Conservation (phyloP, 23 tunicate genomes). For the Clavelina lepadiformis region DNA sequence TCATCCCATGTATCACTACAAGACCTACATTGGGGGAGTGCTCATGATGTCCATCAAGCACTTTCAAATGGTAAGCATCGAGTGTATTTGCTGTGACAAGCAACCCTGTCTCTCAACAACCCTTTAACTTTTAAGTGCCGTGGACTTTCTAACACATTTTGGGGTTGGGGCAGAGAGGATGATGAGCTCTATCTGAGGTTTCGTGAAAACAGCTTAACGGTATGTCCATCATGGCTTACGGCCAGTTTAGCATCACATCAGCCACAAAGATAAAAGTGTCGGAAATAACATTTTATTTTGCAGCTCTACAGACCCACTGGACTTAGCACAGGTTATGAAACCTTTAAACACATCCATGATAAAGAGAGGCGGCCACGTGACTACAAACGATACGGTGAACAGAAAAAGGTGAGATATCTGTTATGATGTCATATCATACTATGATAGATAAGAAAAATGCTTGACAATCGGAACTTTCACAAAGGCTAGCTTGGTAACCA, state of each 20-base stretch:
- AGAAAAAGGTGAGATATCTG: conserved; percentile 50
- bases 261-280: background rate
- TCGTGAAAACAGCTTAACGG: conserved; percentile 61
- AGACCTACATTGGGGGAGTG: conserved; percentile 91
- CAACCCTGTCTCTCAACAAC: background rate
- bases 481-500: no score
- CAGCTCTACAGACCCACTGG: conserved; percentile 85
- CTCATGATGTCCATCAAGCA: conserved; percentile 76
- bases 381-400: conserved; percentile 76
- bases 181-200: conserved; percentile 88
- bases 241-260: no score
- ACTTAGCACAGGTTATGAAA: conserved; percentile 82
- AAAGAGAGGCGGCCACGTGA: conserved; percentile 81
- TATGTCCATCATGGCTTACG: conserved; percentile 9
- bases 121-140: conserved; percentile 41
- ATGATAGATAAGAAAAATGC: no score
- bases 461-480: no score
- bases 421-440: background rate
- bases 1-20: conserved; percentile 94
- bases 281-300: background rate
- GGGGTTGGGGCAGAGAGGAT: conserved; percentile 99
- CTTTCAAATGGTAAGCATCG: conserved; percentile 41
- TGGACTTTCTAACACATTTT: conserved; percentile 95
- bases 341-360: conserved; percentile 92
- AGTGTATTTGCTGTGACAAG: background rate